These are phyloP conservation scores for Lordiphosa fenestrarum DNA, from an alignment of 2,888 invertebrate genomes.

Conservation along the genomic window DNA sequence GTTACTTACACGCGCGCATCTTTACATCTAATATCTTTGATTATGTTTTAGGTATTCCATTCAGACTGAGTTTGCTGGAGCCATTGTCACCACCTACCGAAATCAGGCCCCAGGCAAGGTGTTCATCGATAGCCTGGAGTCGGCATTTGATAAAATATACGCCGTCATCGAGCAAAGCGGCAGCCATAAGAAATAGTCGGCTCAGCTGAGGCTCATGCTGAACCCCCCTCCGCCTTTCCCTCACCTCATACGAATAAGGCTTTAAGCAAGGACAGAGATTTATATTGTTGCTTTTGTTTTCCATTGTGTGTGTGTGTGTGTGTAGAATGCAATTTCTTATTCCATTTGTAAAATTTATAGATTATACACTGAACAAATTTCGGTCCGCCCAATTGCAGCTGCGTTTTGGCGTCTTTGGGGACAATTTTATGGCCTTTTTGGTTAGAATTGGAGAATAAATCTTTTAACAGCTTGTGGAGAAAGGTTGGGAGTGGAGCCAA, in stretches of 20 bases:
- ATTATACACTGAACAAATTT: conserved; percentile 31
- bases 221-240: background rate
- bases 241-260: too few relatives aligned
- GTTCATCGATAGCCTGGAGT: conserved; percentile 86
- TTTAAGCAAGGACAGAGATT: conserved; percentile 28
- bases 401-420: conserved; percentile 3
- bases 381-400: conserved; percentile 12
- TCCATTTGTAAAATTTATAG: conserved; percentile 38
- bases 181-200: conserved; percentile 17
- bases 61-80: conserved; percentile 89
- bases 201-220: background rate
- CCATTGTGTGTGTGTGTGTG: conserved; percentile 11
- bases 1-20: conserved; percentile 4
- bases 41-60: conserved; percentile 89
- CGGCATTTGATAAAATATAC: conserved; percentile 87
- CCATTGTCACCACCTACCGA: conserved; percentile 90
- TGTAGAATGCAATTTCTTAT: conserved; percentile 39
- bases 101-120: conserved; percentile 86
- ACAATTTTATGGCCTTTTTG: conserved; percentile 14
- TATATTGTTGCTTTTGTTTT: conserved; percentile 26
- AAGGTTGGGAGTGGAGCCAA: background rate
- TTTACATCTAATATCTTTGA: background rate
- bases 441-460: conserved; percentile 23
- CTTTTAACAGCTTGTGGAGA: conserved; percentile 6
- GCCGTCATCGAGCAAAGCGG: conserved; percentile 63